Conservation (phyloP, 2,113 vertebrate species). For the Erpornis zantholeuca region DNA sequence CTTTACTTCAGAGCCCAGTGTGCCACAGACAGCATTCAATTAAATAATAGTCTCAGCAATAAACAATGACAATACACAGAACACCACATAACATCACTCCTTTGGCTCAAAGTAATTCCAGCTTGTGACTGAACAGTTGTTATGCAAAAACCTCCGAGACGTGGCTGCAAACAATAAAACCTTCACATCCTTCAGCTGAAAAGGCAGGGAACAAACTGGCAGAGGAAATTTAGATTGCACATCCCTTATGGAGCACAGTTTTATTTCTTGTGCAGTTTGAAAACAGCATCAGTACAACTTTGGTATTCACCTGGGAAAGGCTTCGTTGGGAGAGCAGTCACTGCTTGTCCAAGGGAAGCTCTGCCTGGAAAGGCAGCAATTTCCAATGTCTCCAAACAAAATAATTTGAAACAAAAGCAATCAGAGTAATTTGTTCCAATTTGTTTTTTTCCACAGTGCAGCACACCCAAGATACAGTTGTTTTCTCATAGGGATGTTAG, state of each 20-base stretch:
- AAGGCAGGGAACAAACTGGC: neutral
- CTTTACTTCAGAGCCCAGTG: constrained; percentile 3
- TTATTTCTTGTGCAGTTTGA: constrained; percentile 2
- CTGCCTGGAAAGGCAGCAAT: neutral
- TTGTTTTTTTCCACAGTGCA: neutral
- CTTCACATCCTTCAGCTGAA: neutral
- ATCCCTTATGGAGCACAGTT: neutral
- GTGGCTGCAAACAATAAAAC: neutral
- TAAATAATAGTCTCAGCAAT: neutral
- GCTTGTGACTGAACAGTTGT: neutral
- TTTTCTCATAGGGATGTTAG: neutral
- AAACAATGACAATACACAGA: neutral
- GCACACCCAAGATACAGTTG: neutral
- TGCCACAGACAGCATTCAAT: constrained; percentile 10
- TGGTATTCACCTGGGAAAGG: constrained; percentile 27
- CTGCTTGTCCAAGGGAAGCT: neutral
- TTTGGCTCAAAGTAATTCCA: constrained; percentile 7
- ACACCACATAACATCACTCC: neutral
- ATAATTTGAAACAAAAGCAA: neutral
- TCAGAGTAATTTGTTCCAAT: neutral
- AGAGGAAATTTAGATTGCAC: constrained; percentile 13
- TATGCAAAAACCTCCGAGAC: neutral
- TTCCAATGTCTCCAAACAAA: neutral
- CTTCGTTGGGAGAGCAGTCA: neutral
- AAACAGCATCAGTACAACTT: constrained; percentile 22